Base-by-base conservation (phyloP, 2,888 invertebrate species). In the Argynnis bischoffii region DNA sequence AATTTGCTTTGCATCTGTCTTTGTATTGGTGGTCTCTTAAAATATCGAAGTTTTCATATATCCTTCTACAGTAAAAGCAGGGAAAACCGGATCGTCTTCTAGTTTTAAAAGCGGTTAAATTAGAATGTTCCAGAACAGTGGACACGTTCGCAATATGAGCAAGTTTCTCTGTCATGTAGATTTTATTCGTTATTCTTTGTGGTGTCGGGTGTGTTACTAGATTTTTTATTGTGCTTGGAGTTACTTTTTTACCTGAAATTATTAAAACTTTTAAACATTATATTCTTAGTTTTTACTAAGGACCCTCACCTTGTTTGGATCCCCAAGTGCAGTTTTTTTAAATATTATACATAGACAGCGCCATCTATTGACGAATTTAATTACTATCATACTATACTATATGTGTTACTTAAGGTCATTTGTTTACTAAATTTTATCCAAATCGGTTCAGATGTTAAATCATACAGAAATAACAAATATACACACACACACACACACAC, bases 51-150 rank as follows among this genome's bases (percentile, higher is more conserved):
- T 80, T 83, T 11, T 86, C 85, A 59, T 80, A 86, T 3, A 82
- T 69, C 0, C 78, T 75, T 16, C 84, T 76, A 72, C 90, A 90
- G 72, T 85, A 90, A 69, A 87, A 88, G 48, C 90, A 90, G 0
- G 89, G 89, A 73, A 85, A 83, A 0, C 90, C 90, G 0, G 76
- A 74, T 1, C 87, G 69, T 14, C 80, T 83, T 67, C 84, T 85
- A 35, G 88, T 84, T 69, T 81, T 81, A 70, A 90, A 90, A 0
- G 88, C 86, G 0, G 84, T 85, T 0, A 83, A 77, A 68, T 86
- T 89, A 0, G 88, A 88, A 66, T 78, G 74, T 70, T 84, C 80
- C 13, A 90, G 65, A 5, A 90, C 70, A 0, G 81, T 81, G 0
- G 79, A 75, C 0, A 83, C 81, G 69, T 90, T 90, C 2, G 75